Conservation (phyloP, 2,113 vertebrate species). For the Pontoporia blainvillei region DNA sequence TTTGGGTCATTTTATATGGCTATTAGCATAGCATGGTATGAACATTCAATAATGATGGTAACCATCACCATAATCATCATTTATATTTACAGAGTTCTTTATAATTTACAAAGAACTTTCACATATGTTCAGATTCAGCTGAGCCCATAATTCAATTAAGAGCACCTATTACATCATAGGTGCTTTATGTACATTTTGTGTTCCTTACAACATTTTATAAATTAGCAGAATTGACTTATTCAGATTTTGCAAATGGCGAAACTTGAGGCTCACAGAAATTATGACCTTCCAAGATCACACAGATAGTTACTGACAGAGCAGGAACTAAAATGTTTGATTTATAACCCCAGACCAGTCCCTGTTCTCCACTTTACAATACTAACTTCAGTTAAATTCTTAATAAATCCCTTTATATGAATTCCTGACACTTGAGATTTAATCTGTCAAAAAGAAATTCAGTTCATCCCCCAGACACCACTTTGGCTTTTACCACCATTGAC, state of each 20-base stretch:
- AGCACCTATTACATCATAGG: not conserved
- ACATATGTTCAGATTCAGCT: not conserved
- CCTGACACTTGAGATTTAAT: not conserved
- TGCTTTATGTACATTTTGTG: not conserved
- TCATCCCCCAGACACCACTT: not conserved
- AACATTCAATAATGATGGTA: not conserved
- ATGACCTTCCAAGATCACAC: not conserved
- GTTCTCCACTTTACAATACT: not conserved
- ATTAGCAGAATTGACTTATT: not conserved
- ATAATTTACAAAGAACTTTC: not conserved
- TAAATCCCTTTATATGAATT: slow-evolving; percentile 1
- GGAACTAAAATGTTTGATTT: not conserved
- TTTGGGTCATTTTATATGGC: not conserved
- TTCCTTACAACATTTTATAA: not conserved
- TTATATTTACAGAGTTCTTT: not conserved
- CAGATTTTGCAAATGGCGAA: not conserved
- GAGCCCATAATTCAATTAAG: not conserved
- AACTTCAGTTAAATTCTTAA: not conserved
- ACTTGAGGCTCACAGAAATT: not conserved
- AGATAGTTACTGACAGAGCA: not conserved
- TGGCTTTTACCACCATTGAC: not conserved
- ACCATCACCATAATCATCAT: not conserved
- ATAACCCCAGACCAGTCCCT: not conserved
- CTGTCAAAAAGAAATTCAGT: not conserved
- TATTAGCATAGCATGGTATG: not conserved